Evolutionary conservation across 2,888 invertebrate species (phyloP).

Genomic region (Biston stratarius): DNA sequence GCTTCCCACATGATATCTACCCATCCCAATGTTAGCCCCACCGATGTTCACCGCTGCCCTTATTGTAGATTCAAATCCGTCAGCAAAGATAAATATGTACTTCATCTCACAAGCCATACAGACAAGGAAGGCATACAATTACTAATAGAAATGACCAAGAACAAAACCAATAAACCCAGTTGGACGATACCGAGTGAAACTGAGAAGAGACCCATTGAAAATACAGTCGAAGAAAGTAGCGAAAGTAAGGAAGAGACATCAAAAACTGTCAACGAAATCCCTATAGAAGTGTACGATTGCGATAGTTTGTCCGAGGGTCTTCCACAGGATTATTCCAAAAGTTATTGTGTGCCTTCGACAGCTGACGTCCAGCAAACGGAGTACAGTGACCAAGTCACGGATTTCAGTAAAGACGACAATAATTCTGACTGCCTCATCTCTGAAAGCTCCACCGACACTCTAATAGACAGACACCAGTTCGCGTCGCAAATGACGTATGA

Average conservation of each 20-base stretch:
- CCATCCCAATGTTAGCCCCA: constrained; percentile 90
- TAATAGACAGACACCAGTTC: constrained; percentile 72
- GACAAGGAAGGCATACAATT: constrained; percentile 77
- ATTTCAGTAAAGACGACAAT: constrained; percentile 75
- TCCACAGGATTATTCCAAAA: constrained; percentile 70
- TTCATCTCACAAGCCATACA: constrained; percentile 84
- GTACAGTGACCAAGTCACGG: constrained; percentile 66
- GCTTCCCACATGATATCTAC: constrained; percentile 92
- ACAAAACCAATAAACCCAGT: constrained; percentile 66
- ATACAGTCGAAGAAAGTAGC: constrained; percentile 49
- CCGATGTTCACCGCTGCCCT: constrained; percentile 87
- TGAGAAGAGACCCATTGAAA: constrained; percentile 56
- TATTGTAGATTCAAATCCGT: constrained; percentile 88
- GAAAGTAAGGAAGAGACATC: constrained; percentile 57
- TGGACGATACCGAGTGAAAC: constrained; percentile 79
- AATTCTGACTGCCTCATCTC: constrained; percentile 77
- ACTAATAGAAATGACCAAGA: constrained; percentile 70
- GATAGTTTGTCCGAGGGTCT: constrained; percentile 74
- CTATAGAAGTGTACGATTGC: constrained; percentile 79
- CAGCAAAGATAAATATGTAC: constrained; percentile 87
- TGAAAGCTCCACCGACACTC: constrained; percentile 68
- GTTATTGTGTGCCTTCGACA: constrained; percentile 60
- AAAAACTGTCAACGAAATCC: constrained; percentile 68
- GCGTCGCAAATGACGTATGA: constrained; percentile 66
- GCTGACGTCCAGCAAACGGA: constrained; percentile 58